Percentiles rank a stretch among this genome's conserved stretches.
These are phyloP conservation scores for Sebastes fasciatus DNA, from an alignment of 2,113 vertebrate genomes.

Conservation along the genomic window DNA sequence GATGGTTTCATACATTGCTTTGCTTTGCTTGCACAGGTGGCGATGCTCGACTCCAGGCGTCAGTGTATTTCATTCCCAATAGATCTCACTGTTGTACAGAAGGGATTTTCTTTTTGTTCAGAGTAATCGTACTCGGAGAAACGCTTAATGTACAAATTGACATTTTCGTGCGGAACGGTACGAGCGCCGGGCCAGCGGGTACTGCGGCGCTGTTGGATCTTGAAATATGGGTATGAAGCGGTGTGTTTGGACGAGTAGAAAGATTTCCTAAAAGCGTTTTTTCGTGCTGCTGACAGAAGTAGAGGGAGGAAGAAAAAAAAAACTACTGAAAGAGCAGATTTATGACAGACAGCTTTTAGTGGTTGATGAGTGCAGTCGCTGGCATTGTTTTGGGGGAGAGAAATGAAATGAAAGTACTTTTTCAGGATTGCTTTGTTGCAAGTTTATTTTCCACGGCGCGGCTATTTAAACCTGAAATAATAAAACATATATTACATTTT, in stretches of 20 bases:
- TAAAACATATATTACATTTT: slow-evolving; percentile 40
- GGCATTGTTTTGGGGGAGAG: slow-evolving; percentile 35
- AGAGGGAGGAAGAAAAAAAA: slow-evolving; percentile 13
- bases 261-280: slow-evolving; percentile 44
- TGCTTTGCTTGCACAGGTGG: slow-evolving; percentile 79
- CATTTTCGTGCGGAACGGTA: slow-evolving; percentile 48
- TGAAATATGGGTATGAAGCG: slow-evolving; percentile 55
- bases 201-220: slow-evolving; percentile 45
- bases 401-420: slow-evolving; percentile 40
- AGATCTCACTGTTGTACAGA: slow-evolving; percentile 73
- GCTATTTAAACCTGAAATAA: slow-evolving; percentile 60
- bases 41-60: slow-evolving; percentile 68
- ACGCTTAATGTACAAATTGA: slow-evolving; percentile 56
- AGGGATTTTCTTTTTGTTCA: slow-evolving; percentile 60
- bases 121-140: slow-evolving; percentile 52
- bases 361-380: slow-evolving; percentile 35
- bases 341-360: slow-evolving; percentile 44
- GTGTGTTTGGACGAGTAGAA: slow-evolving; percentile 34
- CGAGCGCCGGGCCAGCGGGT: slow-evolving; percentile 56
- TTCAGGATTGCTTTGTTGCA: slow-evolving; percentile 53
- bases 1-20: slow-evolving; percentile 61
- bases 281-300: slow-evolving; percentile 37
- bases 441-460: slow-evolving; percentile 35
- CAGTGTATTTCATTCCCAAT: slow-evolving; percentile 74
- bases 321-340: slow-evolving; percentile 47